A percentile compares a stretch with the other conserved stretches of the same genome.
Conservation (phyloP, 2,888 invertebrate species). For the Euproctis similis region DNA sequence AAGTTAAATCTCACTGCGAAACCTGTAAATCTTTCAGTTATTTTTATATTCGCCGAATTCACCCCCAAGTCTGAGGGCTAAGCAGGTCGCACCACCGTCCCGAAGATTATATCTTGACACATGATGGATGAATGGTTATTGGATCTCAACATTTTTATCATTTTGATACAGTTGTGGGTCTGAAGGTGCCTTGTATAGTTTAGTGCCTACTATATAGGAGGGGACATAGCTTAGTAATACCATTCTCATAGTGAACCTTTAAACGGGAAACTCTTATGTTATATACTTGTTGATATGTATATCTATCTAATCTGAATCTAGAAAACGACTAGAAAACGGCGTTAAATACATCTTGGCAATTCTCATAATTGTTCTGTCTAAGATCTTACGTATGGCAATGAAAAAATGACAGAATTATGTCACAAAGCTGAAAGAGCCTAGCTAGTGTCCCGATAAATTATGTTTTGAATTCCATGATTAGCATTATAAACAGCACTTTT, state of each 20-base stretch:
- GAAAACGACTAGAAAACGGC: too few species aligned
- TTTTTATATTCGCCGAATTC: slow-evolving; percentile 67
- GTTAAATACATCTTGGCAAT: too few species aligned
- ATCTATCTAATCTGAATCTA: slow-evolving; percentile 4
- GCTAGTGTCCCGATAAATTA: too few species aligned
- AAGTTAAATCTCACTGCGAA: slow-evolving; percentile 55
- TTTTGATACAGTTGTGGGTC: slow-evolving; percentile 69
- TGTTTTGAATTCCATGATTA: too few species aligned
- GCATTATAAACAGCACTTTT: too few species aligned
- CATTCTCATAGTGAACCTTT: slow-evolving; percentile 19
- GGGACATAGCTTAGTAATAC: slow-evolving; percentile 40
- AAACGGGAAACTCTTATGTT: slow-evolving; percentile 15
- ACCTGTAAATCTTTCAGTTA: slow-evolving; percentile 73
- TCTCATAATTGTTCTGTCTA: too few species aligned
- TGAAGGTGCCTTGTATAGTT: slow-evolving; percentile 47
- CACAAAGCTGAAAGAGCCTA: too few species aligned
- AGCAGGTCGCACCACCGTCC: slow-evolving; percentile 70
- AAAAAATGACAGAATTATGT: too few species aligned
- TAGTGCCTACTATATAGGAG: slow-evolving; percentile 32
- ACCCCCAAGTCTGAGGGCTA: slow-evolving; percentile 59
- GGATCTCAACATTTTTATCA: slow-evolving; percentile 81
- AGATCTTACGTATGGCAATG: too few species aligned
- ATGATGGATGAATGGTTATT: slow-evolving; percentile 89
- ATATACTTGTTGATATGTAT: slow-evolving; percentile 14
- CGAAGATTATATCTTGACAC: slow-evolving; percentile 82